Conservation (phyloP, 2,113 vertebrate genomes). For the Cyprinodon tularosa region DNA sequence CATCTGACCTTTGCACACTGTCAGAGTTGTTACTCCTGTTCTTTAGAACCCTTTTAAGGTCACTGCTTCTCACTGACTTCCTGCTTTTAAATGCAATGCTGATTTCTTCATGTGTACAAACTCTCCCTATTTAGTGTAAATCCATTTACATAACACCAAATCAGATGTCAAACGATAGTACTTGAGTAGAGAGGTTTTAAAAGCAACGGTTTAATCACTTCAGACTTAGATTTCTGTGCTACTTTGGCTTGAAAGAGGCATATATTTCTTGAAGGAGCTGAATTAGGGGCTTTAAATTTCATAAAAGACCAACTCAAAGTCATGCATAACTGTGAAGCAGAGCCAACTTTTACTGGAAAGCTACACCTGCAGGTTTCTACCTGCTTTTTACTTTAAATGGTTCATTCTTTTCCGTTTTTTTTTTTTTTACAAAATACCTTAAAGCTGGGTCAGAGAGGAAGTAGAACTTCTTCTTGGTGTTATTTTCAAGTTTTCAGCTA, state of each 20-base stretch:
- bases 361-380: neutral
- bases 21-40: conserved; percentile 25
- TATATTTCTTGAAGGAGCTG: neutral
- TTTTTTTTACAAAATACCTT: neutral
- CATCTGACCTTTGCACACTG: conserved; percentile 49
- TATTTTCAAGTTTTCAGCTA: neutral
- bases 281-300: neutral
- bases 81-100: neutral
- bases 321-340: neutral
- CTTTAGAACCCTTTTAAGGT: conserved; percentile 4
- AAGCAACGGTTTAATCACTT: conserved; percentile 1
- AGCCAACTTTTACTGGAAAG: neutral
- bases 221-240: neutral
- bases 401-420: neutral
- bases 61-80: neutral
- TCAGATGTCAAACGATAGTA: neutral
- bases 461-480: neutral
- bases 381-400: neutral
- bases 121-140: neutral
- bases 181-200: neutral
- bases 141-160: neutral
- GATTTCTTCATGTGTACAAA: neutral
- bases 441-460: neutral
- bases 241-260: neutral
- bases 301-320: neutral